Evolutionary conservation across 2,113 vertebrate genomes (phyloP).

Genomic region (Melozone crissalis): DNA sequence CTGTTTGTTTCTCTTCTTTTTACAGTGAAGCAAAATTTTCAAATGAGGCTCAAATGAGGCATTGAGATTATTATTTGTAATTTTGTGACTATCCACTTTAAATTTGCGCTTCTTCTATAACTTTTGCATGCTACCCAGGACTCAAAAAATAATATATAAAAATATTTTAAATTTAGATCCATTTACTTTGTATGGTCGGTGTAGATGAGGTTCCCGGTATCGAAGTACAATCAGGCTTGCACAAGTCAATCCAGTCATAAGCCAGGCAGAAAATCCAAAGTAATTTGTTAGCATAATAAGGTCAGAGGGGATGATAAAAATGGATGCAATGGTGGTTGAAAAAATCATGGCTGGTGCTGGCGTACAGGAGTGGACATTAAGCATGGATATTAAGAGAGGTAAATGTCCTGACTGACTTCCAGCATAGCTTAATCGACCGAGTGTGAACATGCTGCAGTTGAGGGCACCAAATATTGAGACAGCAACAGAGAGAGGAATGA

Average conservation of each 20-base stretch:
- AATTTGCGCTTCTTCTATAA: not conserved
- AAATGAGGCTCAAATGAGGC: not conserved
- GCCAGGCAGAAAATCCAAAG: conserved; percentile 69
- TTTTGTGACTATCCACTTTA: not conserved
- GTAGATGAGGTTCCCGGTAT: conserved; percentile 67
- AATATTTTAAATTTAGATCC: not conserved
- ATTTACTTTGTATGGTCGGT: conserved; percentile 74
- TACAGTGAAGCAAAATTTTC: not conserved
- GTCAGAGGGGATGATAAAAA: conserved; percentile 74
- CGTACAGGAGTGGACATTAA: conserved; percentile 62
- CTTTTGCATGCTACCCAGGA: not conserved
- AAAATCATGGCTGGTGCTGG: conserved; percentile 73
- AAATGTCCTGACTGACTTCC: conserved; percentile 73
- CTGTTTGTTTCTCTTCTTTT: not conserved
- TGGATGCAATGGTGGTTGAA: conserved; percentile 64
- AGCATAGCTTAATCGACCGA: conserved; percentile 67
- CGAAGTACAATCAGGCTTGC: conserved; percentile 70
- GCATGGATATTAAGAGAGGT: conserved; percentile 72
- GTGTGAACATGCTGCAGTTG: conserved; percentile 68
- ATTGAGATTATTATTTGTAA: not conserved
- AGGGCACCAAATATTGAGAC: conserved; percentile 75
- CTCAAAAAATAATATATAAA: not conserved
- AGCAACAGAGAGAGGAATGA: conserved; percentile 70
- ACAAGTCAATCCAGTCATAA: conserved; percentile 69
- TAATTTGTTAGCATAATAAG: conserved; percentile 72